Evolutionary conservation across 30 jellyfish, hydroid and myxozoan genomes (phyloP), one percentile per base, ranked within the genome.

Genomic region (Nemopilema nomurai): DNA sequence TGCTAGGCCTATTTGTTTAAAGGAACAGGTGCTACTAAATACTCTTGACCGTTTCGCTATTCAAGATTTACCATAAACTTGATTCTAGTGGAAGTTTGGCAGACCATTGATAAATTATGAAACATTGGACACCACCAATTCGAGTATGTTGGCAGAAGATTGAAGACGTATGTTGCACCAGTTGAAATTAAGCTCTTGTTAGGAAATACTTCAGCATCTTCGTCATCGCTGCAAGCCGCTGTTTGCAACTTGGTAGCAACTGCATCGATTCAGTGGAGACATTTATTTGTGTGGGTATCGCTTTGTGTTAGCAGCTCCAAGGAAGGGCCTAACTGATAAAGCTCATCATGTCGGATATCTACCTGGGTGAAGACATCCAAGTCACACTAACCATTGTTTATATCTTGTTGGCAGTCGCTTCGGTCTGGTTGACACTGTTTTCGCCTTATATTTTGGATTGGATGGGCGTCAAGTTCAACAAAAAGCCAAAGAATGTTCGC

Each of bases 391-490:
- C 97, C 23, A 74, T 93, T 30, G 81, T 93, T 29, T 93, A 83
- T 50, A 82, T 93, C 29, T 49, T 93, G 22, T 92, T 96, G 74
- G 97, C 98, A 8, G 52, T 93, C 1, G 97, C 92, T 16, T 93
- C 98, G 0, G 81, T 93, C 13, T 93, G 98, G 98, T 51, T 89
- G 84, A 88, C 95, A 4, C 76, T 93, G 27, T 87, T 93, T 49
- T 93, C 98, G 18, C 97, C 98, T 16, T 89, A 71, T 74, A 75
- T 93, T 18, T 29, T 93, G 85, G 98, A 93, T 24, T 88, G 94
- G 95, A 79, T 93, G 92, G 98, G 98, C 22, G 98, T 95, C 31
- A 93, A 89, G 83, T 74, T 93, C 52, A 68, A 89, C 85, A 89
- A 89, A 82, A 77, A 69, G 71, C 97, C 97, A 1, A 77, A 82